Evolutionary conservation across 2,888 invertebrate genomes (phyloP), one percentile per base, ranked within the genome.

Genomic region (Altica lythri): DNA sequence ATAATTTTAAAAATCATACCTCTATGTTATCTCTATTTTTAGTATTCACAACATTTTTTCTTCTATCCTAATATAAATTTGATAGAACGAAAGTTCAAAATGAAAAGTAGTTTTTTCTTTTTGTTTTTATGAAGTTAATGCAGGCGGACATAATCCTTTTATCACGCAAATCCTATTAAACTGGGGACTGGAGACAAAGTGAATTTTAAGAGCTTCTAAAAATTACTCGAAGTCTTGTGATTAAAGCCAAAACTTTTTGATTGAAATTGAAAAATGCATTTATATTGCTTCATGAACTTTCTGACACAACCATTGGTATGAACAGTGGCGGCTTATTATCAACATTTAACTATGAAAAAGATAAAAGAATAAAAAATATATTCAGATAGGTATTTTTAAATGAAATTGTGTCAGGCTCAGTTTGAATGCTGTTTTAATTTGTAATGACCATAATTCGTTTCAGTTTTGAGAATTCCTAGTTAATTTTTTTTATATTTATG

Each of bases 231-330:
- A 64, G 60, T 61, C 60, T 50, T 43, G 37, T 65, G 68, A 70
- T 70, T 69, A 68, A 69, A 69, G 68, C 62, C 66, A 60, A 62
- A 69, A 68, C 62, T 64, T 68, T 70, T 66, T 66, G 68, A 68
- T 68, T 69, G 64, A 59, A 57, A 66, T 48, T 60, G 63, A 61
- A 63, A 62, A 63, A 60, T 62, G 63, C 61, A 65, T 61, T 60
- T 30, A 35, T 49, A 49, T 40, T 32, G 40, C 22, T 22, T 34
- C 16, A 16, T 34, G 14, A 16, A 34, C 34, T 30, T 29, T 29
- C 29, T 30, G 4, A 3, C 8, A 2, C 2, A 13, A 16, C 16
- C 2, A 34, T 34, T 16, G 34, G 34, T 34, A 16, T 16, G 9
- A 6, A 16, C 34, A 14, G 34, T 16, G 34, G 34, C 6, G 34